Evolutionary conservation across 2,113 vertebrate genomes (phyloP).

Genomic region (human (Homo sapiens)): DNA sequence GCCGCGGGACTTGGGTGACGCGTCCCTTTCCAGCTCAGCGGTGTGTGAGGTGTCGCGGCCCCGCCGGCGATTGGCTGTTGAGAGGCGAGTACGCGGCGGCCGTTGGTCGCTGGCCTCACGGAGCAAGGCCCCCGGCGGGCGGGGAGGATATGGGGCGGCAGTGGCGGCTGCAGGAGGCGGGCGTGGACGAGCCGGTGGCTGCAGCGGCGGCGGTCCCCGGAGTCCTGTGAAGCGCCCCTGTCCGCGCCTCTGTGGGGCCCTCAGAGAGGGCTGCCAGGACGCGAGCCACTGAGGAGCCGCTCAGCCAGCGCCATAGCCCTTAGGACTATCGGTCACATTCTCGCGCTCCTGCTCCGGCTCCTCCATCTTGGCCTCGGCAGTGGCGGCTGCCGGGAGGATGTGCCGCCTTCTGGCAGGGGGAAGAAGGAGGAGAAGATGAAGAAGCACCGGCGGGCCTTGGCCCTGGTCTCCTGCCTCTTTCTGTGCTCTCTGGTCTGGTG

Average conservation of each 20-base stretch:
- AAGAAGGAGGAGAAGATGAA: conserved; percentile 84
- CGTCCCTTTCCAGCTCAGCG: conserved; percentile 75
- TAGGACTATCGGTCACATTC: background rate
- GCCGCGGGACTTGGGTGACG: conserved; percentile 68
- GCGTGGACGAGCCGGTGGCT: conserved; percentile 34
- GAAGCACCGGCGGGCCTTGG: conserved; percentile 81
- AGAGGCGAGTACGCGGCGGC: conserved; percentile 51
- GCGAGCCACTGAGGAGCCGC: background rate
- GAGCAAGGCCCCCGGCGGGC: conserved; percentile 53
- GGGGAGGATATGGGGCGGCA: conserved; percentile 56
- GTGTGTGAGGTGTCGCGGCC: conserved; percentile 64
- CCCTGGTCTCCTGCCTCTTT: conserved; percentile 81
- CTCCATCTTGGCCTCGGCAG: conserved; percentile 72
- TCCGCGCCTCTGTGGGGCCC: background rate
- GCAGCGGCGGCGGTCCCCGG: background rate
- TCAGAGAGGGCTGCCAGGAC: background rate
- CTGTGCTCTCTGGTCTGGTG: conserved; percentile 83
- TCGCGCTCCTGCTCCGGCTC: conserved; percentile 41
- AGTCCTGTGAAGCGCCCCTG: background rate
- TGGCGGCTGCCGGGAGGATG: conserved; percentile 82
- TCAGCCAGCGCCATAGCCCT: background rate
- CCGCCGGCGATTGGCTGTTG: conserved; percentile 68
- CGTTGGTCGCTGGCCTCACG: conserved; percentile 71
- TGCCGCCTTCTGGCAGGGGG: conserved; percentile 76
- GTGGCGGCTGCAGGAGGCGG: conserved; percentile 71